Percentiles rank a stretch among this genome's conserved stretches.
These are phyloP conservation scores for Epinephelus fuscoguttatus DNA, from an alignment of 2,113 vertebrate species.

Conservation along the genomic window DNA sequence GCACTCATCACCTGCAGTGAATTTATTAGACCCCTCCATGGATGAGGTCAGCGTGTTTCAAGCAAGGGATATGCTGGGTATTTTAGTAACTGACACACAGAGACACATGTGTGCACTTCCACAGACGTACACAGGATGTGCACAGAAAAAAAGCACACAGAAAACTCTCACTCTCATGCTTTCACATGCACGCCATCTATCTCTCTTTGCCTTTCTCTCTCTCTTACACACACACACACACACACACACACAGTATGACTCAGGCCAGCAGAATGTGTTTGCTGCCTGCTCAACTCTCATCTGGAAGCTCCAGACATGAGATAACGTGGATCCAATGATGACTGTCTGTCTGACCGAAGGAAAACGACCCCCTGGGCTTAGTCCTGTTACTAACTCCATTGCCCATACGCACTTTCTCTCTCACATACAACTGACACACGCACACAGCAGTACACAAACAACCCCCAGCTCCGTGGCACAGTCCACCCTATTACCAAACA, in stretches of 20 bases:
- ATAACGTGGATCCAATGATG: constrained; percentile 78
- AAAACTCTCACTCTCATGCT: constrained; percentile 25
- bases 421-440: constrained; percentile 32
- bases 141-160: constrained; percentile 9
- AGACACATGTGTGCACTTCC: constrained; percentile 6
- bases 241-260: constrained; percentile 63
- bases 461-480: constrained; percentile 33
- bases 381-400: constrained; percentile 23
- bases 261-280: constrained; percentile 75
- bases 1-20: constrained; percentile 73
- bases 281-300: constrained; percentile 71
- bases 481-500: constrained; percentile 57
- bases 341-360: constrained; percentile 67
- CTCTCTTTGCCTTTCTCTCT: constrained; percentile 2
- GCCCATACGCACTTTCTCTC: constrained; percentile 13
- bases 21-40: constrained; percentile 68
- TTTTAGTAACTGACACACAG: constrained; percentile 56
- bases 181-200: constrained; percentile 8
- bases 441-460: constrained; percentile 54
- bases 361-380: constrained; percentile 64
- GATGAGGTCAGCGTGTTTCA: constrained; percentile 73
- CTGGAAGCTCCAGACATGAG: constrained; percentile 78
- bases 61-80: constrained; percentile 52
- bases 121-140: constrained; percentile 3
- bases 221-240: constrained; percentile 36